phyloP scores from a whole-genome alignment of 2,888 invertebrate species.

The Mallateleia sp. region DNA sequence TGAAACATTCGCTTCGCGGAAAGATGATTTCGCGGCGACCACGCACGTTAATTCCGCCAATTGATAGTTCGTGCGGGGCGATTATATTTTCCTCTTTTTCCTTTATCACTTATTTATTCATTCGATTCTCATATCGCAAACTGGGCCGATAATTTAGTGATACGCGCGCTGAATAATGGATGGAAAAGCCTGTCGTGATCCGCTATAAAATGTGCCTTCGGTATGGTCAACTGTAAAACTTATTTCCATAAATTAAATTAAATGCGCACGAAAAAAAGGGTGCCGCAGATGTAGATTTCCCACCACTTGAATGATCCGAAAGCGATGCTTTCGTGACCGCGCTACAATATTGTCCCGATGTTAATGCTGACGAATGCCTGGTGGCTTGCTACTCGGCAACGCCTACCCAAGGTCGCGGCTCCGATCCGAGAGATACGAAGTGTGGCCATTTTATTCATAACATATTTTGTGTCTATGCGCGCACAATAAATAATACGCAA shows the following conservation, averaged over 20 bases:
- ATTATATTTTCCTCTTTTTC: slow-evolving; percentile 16
- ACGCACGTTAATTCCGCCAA: slow-evolving; percentile 55
- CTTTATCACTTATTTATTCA: slow-evolving; percentile 39
- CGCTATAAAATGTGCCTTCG: slow-evolving; percentile 23
- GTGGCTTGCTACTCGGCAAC: slow-evolving; percentile 24
- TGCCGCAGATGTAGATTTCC: slow-evolving; percentile 63
- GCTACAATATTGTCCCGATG: slow-evolving; percentile 46
- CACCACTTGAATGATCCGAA: slow-evolving; percentile 45
- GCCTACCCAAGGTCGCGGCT: slow-evolving; percentile 42
- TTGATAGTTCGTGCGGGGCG: slow-evolving; percentile 38
- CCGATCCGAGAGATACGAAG: slow-evolving; percentile 15
- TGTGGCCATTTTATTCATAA: slow-evolving; percentile 38
- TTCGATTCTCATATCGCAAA: slow-evolving; percentile 44
- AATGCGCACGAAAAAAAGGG: slow-evolving; percentile 53
- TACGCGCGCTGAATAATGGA: slow-evolving; percentile 48
- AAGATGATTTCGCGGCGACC: slow-evolving; percentile 53
- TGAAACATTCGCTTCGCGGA: slow-evolving; percentile 45
- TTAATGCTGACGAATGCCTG: slow-evolving; percentile 52
- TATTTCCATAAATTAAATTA: slow-evolving; percentile 67
- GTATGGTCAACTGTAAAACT: slow-evolving; percentile 25
- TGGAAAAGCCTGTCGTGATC: slow-evolving; percentile 10
- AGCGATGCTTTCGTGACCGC: slow-evolving; percentile 59
- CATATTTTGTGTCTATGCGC: slow-evolving; percentile 33
- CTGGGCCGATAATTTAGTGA: slow-evolving; percentile 39
- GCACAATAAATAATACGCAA: slow-evolving; percentile 4